Evolutionary conservation across 2,113 vertebrate species (phyloP).

Genomic region (Oncorhynchus mykiss): DNA sequence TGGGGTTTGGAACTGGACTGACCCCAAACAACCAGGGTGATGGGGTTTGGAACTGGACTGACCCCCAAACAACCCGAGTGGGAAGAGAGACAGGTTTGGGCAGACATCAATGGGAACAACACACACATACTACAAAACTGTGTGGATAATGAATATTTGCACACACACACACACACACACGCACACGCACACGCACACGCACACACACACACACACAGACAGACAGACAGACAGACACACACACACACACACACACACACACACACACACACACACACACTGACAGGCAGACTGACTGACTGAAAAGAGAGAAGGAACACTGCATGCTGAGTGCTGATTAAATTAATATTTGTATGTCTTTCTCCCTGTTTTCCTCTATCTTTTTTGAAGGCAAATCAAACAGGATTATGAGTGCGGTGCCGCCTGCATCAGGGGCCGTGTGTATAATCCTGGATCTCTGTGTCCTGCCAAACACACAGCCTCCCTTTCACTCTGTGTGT

Average conservation of each 20-base stretch:
- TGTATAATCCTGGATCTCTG: slow-evolving; percentile 63
- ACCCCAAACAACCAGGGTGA: no score
- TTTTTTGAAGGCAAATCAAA: slow-evolving; percentile 63
- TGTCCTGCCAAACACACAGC: slow-evolving; percentile 62
- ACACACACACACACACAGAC: neutral
- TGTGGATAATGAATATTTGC: no score
- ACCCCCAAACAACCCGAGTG: no score
- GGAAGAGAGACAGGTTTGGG: no score
- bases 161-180: no score
- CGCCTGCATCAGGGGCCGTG: slow-evolving; percentile 52
- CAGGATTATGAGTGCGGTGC: slow-evolving; percentile 57
- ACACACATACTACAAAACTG: no score
- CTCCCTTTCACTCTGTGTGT: slow-evolving; percentile 6
- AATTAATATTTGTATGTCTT: slow-evolving; percentile 49
- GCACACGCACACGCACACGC: neutral
- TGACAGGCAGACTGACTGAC: neutral
- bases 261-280: neutral
- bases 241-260: neutral
- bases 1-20: no score
- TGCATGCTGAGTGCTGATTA: slow-evolving; percentile 37
- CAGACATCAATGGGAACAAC: no score
- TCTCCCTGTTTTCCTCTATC: slow-evolving; percentile 15
- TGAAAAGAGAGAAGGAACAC: neutral
- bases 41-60: no score
- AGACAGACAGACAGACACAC: neutral